These are phyloP conservation scores for Stenolophus ochropezus DNA, from an alignment of 2,888 invertebrate species.

Conservation along the genomic window DNA sequence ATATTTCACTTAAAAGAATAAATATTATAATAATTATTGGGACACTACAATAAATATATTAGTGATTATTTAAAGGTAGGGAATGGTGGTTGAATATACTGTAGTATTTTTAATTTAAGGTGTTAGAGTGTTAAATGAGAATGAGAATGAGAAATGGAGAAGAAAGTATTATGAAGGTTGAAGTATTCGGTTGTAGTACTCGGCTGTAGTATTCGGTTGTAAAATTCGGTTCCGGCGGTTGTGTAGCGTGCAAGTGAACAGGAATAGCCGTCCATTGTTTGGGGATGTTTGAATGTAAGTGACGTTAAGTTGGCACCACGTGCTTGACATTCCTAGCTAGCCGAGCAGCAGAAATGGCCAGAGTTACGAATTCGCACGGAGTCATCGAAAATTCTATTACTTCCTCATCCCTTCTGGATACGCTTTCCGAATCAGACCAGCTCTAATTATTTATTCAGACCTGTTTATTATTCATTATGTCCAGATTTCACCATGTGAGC, in stretches of 20 bases:
- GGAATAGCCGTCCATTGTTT: constrained; percentile 8
- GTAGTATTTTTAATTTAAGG: too few species aligned
- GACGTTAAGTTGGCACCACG: constrained; percentile 43
- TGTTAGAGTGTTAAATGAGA: too few species aligned
- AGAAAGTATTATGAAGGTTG: too few species aligned
- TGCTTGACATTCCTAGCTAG: constrained; percentile 38
- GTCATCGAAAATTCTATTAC: constrained; percentile 56
- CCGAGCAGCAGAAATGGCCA: background rate
- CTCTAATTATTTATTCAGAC: constrained; percentile 40
- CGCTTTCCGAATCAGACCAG: constrained; percentile 42
- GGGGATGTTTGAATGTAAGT: constrained; percentile 27
- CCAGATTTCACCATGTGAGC: constrained; percentile 35
- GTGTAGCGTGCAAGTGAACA: constrained; percentile 13
- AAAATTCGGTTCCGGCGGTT: background rate
- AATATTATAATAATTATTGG: too few species aligned
- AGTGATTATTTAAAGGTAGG: too few species aligned
- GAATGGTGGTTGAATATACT: too few species aligned
- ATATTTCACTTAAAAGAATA: too few species aligned
- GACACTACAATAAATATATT: too few species aligned
- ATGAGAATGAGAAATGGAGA: too few species aligned
- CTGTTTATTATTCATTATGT: constrained; percentile 48
- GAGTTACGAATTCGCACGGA: background rate
- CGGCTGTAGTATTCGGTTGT: too few species aligned
- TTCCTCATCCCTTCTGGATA: background rate
- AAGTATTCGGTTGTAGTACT: too few species aligned